Conservation (phyloP, 1,140 invertebrate species). For the Nylanderia fulva region DNA sequence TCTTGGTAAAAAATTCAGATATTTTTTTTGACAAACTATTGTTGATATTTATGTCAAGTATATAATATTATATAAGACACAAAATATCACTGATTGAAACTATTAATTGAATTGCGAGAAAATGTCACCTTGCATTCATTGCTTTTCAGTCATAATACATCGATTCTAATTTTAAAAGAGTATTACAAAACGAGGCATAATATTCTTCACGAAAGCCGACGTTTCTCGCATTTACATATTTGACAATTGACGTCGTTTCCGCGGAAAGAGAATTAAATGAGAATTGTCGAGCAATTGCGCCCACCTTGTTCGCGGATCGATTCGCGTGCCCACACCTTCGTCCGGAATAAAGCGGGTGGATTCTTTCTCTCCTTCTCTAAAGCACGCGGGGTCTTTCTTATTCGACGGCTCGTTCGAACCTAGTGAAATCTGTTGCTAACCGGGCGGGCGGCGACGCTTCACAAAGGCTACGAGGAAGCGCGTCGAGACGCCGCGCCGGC, state of each 20-base stretch:
- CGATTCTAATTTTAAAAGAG: no score
- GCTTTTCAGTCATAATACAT: no score
- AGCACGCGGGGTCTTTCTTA: constrained; percentile 52
- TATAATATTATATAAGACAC: no score
- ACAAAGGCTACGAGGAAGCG: constrained; percentile 67
- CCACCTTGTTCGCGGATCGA: constrained; percentile 25
- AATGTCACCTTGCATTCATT: no score
- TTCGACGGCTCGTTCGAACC: constrained; percentile 73
- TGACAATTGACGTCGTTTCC: constrained; percentile 15
- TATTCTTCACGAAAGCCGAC: not conserved
- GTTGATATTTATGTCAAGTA: no score
- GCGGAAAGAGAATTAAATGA: constrained; percentile 30
- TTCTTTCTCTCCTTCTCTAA: not conserved
- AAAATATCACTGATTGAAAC: no score
- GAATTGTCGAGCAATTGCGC: constrained; percentile 33
- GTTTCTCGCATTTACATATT: not conserved
- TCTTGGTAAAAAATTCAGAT: no score
- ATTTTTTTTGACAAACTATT: no score
- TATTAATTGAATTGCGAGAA: no score
- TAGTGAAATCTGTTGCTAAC: constrained; percentile 84
- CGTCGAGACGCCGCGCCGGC: constrained; percentile 70
- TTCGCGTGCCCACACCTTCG: constrained; percentile 42
- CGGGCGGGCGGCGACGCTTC: constrained; percentile 72
- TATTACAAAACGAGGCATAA: not conserved
- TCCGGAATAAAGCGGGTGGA: constrained; percentile 26